A percentile compares a stretch with the other conserved stretches of the same genome.
These are phyloP conservation scores for Motacilla alba DNA, from an alignment of 2,113 vertebrate species.

Conservation along the genomic window DNA sequence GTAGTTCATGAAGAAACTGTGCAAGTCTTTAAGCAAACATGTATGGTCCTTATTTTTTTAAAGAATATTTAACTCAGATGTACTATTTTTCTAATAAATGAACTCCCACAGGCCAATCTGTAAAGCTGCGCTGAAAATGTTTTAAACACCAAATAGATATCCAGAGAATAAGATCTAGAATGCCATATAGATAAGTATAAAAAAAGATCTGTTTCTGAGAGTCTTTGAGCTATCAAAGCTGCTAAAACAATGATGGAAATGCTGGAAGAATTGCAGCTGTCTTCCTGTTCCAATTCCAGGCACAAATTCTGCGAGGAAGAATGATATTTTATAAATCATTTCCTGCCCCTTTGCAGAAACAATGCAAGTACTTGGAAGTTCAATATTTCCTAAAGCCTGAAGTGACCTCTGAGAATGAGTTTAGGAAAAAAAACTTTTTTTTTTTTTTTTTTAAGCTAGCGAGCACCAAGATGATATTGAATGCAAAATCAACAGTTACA, in stretches of 20 bases:
- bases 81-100: neutral
- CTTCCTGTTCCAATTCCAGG: neutral
- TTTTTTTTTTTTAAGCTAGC: neutral
- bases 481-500: neutral
- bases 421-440: neutral
- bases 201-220: neutral
- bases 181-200: neutral
- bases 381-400: neutral
- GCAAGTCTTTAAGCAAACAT: neutral
- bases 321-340: neutral
- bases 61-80: neutral
- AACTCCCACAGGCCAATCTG: fast-evolving
- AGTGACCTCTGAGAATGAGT: neutral
- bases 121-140: neutral
- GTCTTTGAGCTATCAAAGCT: neutral
- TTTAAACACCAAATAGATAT: neutral
- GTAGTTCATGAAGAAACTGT: neutral
- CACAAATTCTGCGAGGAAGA: slow-evolving; percentile 1
- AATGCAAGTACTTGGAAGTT: neutral
- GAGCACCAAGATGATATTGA: neutral
- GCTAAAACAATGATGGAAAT: neutral
- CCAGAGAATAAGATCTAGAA: neutral
- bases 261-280: neutral
- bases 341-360: slow-evolving; percentile 5
- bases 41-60: neutral